phyloP scores from a whole-genome alignment of 92 coral and sea anemone genomes.

The Phenganax subtilis region DNA sequence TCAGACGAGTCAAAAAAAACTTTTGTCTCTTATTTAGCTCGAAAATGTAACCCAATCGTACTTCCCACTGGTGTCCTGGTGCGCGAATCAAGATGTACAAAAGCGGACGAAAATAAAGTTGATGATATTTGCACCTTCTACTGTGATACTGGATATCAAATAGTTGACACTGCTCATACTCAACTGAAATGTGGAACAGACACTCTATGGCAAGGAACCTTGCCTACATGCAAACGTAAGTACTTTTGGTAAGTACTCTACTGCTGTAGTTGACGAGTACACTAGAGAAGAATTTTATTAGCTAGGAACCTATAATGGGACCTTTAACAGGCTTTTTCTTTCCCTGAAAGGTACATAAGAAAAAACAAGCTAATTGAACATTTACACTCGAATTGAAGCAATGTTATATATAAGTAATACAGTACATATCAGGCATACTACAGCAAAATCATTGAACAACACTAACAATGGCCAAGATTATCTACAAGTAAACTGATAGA shows the following conservation, averaged over 20 bases:
- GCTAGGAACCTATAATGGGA: background rate
- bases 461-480: no score
- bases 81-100: slow-evolving; percentile 61
- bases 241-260: background rate
- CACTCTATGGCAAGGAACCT: slow-evolving; percentile 51
- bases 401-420: no score
- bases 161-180: slow-evolving; percentile 38
- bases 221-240: slow-evolving; percentile 57
- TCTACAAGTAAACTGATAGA: no score
- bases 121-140: slow-evolving; percentile 57
- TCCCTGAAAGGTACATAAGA: no score
- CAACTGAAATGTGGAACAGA: slow-evolving; percentile 49
- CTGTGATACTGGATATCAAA: slow-evolving; percentile 59
- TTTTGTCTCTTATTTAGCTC: slow-evolving; percentile 39
- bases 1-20: background rate
- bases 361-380: no score
- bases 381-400: no score
- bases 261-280: background rate
- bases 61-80: slow-evolving; percentile 48
- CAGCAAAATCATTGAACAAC: no score
- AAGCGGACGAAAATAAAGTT: slow-evolving; percentile 46
- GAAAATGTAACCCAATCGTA: slow-evolving; percentile 37
- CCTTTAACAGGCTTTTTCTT: background rate
- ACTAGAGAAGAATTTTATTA: background rate
- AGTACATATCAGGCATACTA: no score